Percentiles rank a stretch among this genome's conserved stretches.
Conservation (phyloP, 2,888 invertebrate genomes). For the Epistrophe eligans region DNA sequence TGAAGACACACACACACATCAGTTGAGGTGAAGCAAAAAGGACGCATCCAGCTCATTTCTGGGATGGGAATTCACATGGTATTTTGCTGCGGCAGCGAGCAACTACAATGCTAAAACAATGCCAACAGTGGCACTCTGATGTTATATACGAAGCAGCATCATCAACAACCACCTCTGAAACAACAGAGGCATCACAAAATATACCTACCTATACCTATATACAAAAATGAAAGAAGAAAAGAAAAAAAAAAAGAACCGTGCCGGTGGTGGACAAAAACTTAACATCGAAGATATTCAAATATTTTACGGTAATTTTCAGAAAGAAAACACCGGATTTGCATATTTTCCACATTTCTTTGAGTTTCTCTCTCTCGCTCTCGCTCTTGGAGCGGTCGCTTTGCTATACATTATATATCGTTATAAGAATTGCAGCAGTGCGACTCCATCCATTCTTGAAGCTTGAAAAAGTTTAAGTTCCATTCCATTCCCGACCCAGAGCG, state of each 20-base stretch:
- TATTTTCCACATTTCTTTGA: slow-evolving; percentile 73
- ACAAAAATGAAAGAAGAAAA: slow-evolving; percentile 46
- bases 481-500: slow-evolving; percentile 7
- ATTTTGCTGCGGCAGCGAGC: slow-evolving; percentile 32
- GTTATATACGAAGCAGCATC: slow-evolving; percentile 3
- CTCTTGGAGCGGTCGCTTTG: slow-evolving; percentile 20
- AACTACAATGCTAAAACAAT: slow-evolving; percentile 59
- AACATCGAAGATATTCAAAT: slow-evolving; percentile 77
- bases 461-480: slow-evolving; percentile 5
- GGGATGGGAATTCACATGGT: slow-evolving; percentile 56
- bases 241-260: slow-evolving; percentile 55
- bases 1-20: slow-evolving; percentile 15
- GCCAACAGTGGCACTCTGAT: slow-evolving; percentile 43
- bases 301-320: slow-evolving; percentile 76
- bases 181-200: slow-evolving; percentile 28
- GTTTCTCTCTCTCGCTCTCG: slow-evolving; percentile 40
- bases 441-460: slow-evolving; percentile 36
- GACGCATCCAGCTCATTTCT: slow-evolving; percentile 47
- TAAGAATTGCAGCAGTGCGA: slow-evolving; percentile 27
- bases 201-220: background rate
- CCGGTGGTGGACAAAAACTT: slow-evolving; percentile 67
- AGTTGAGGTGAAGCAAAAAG: slow-evolving; percentile 1
- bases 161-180: slow-evolving; percentile 38
- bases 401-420: background rate
- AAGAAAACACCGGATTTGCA: slow-evolving; percentile 75